phyloP scores from a whole-genome alignment of 2,113 vertebrate species.

The Buteo buteo region DNA sequence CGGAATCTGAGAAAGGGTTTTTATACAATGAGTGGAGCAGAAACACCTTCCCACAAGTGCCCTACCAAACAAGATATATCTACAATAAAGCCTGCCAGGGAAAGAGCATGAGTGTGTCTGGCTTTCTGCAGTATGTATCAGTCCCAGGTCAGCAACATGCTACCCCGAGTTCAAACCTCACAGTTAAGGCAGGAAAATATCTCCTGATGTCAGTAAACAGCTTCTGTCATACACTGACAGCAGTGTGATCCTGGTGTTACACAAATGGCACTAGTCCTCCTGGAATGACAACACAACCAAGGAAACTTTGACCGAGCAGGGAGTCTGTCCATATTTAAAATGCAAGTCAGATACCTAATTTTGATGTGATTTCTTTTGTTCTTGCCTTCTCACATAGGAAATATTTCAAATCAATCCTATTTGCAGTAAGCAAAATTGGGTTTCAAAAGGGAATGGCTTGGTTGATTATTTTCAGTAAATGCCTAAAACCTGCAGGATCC shows the following conservation, averaged over 20 bases:
- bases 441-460: neutral
- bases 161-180: neutral
- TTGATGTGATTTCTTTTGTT: neutral
- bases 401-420: neutral
- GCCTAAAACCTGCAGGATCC: neutral
- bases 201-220: neutral
- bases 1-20: neutral
- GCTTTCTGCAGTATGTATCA: neutral
- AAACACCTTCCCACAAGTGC: neutral
- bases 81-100: neutral
- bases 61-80: neutral
- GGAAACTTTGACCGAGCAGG: neutral
- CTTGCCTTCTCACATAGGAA: neutral
- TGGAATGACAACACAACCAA: neutral
- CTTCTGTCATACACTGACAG: neutral
- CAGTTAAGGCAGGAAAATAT: neutral
- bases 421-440: neutral
- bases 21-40: neutral
- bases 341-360: neutral
- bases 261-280: neutral
- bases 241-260: neutral
- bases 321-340: neutral
- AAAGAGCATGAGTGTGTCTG: neutral
- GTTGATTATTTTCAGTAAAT: neutral
- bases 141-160: neutral